Evolutionary conservation across 1,140 invertebrate species (phyloP), one percentile per base, ranked within the genome.

Genomic region (Coelopa frigida): DNA sequence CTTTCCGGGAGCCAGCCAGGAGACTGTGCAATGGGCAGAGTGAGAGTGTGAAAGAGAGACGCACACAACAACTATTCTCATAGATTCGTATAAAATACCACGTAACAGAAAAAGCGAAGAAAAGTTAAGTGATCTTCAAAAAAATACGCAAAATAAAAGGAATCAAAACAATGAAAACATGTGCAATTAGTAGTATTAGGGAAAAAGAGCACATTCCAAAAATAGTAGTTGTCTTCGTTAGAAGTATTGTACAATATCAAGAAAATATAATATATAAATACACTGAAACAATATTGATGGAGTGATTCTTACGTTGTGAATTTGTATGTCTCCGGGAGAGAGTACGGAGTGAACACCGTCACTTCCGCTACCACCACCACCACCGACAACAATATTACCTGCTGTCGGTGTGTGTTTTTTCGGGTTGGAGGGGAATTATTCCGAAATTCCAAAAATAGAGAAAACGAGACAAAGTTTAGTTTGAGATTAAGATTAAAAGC

Each of bases 301-400:
- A 46, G n/a, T 44, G 41, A 33, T 38, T 37, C 63, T 67, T 67
- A 67, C 63, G 61, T 67, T 67, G 63, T 67, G 63, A 61, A 67
- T 61, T 54, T 67, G 63, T 62, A 67, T 56, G 56, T 67, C 62
- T 57, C 63, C 63, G 52, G 63, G 54, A 58, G 62, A 61, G 53
- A 66, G 50, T 58, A 59, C 56, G 50, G 53, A 42, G 54, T 56
- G 58, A 50, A 52, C 59, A 62, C 59, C 54, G 51, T 57, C 53
- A 55, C 55, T 56, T 55, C 56, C 61, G 29, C 22, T 42, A n/a
- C 17, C 12, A 12, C 11, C 24, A 12, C 20, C 55, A 59, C 59
- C 53, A 59, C 59, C 53, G 54, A 51, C 59, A 59, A 54, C 61
- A 64, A 64, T 59, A 61, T 64, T 64, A 64, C 61, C 61, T 64